phyloP scores from a whole-genome alignment of 2,113 vertebrate species.

The Anguilla japonica region DNA sequence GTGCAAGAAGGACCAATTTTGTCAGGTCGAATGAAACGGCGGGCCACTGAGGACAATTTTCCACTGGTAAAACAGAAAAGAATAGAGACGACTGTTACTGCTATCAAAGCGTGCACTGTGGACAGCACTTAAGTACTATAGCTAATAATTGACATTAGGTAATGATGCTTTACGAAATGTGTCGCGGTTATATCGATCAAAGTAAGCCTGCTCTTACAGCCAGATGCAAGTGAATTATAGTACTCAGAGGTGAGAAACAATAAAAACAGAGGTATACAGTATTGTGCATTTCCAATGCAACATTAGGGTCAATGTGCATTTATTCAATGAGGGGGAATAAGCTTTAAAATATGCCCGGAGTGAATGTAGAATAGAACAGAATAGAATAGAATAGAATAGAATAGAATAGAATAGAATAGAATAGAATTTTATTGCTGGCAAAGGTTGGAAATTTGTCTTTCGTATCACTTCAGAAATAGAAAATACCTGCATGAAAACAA shows the following conservation, averaged over 20 bases:
- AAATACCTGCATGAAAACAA: too few species aligned
- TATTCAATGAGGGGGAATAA: background rate
- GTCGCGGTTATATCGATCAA: background rate
- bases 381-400: too few species aligned
- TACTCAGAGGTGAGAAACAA: background rate
- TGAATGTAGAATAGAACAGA: background rate
- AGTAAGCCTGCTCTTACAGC: background rate
- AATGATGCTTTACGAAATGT: background rate
- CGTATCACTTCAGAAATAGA: too few species aligned
- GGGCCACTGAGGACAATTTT: background rate
- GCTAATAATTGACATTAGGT: background rate
- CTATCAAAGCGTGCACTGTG: background rate
- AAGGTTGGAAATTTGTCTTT: too few species aligned
- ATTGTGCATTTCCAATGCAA: background rate
- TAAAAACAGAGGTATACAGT: background rate
- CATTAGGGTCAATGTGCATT: background rate
- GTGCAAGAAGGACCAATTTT: background rate
- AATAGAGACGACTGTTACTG: too few species aligned
- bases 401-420: too few species aligned
- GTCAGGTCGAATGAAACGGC: background rate
- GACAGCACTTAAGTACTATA: background rate
- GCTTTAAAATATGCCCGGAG: background rate
- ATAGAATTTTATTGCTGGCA: too few species aligned
- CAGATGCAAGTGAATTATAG: background rate
- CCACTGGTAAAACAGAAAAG: too few species aligned